Conservation (phyloP, 2,888 invertebrate species). For the Drosophila melanosoma region DNA sequence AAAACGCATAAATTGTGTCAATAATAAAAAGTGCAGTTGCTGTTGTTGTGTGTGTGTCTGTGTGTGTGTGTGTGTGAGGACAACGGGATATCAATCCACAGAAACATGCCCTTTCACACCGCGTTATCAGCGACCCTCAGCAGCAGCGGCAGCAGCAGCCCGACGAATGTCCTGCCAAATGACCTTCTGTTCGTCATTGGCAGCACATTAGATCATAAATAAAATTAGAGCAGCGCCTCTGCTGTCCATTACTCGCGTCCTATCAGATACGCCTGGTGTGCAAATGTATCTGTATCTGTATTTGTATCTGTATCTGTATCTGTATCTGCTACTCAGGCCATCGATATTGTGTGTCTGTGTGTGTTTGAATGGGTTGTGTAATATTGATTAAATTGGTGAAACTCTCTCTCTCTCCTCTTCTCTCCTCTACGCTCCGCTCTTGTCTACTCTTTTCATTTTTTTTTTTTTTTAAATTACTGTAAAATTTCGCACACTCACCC, state of each 20-base stretch:
- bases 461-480: conserved; percentile 83
- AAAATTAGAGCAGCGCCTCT: conserved; percentile 77
- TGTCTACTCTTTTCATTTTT: conserved; percentile 51
- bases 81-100: conserved; percentile 84
- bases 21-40: conserved; percentile 42
- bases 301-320: not conserved
- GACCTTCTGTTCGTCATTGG: conserved; percentile 52
- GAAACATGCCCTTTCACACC: conserved; percentile 84
- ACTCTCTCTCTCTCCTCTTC: conserved; percentile 29
- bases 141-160: not conserved
- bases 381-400: conserved; percentile 84
- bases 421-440: conserved; percentile 19
- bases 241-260: conserved; percentile 73
- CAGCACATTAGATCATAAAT: conserved; percentile 82
- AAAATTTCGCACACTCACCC: conserved; percentile 83
- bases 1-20: conserved; percentile 67
- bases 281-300: conserved; percentile 42
- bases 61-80: conserved; percentile 36
- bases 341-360: conserved; percentile 25
- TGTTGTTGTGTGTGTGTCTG: conserved; percentile 14
- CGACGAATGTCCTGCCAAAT: conserved; percentile 29
- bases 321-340: conserved; percentile 10
- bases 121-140: conserved; percentile 61
- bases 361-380: conserved; percentile 70
- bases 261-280: conserved; percentile 75